These are phyloP conservation scores for Brachyhypopomus gauderio DNA, from an alignment of 2,113 vertebrate species.

Conservation along the genomic window DNA sequence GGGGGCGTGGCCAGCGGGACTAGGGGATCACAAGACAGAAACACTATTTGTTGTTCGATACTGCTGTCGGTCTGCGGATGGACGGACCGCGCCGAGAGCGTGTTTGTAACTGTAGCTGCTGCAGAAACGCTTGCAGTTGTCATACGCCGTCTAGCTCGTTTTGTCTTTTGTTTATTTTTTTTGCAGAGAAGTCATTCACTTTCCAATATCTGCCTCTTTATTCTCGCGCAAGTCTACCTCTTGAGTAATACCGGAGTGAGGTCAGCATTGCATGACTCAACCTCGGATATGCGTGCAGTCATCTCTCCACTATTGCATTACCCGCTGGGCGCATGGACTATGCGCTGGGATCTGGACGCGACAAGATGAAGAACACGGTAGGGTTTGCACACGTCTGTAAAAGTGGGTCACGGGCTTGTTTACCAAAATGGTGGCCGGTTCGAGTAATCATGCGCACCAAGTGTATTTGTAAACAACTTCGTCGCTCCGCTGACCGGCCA, in stretches of 20 bases:
- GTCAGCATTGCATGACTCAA: constrained; percentile 79
- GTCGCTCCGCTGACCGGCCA: background rate
- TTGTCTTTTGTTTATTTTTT: no score
- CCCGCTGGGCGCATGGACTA: constrained; percentile 57
- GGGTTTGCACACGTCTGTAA: constrained; percentile 43
- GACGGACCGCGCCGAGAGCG: constrained; percentile 51
- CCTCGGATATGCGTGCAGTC: constrained; percentile 75
- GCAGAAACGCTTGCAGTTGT: constrained; percentile 67
- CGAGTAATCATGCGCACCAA: background rate
- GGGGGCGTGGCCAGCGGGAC: constrained; percentile 68
- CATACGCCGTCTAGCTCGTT: constrained; percentile 21
- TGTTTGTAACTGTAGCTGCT: constrained; percentile 44
- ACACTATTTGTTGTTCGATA: constrained; percentile 58
- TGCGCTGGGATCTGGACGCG: constrained; percentile 43
- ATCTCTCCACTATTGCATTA: constrained; percentile 60
- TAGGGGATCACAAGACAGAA: constrained; percentile 73
- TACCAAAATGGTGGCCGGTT: constrained; percentile 38
- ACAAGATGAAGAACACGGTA: constrained; percentile 57
- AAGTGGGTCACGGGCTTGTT: constrained; percentile 23
- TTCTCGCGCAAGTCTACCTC: constrained; percentile 45
- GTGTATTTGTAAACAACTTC: constrained; percentile 22
- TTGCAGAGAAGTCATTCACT: constrained; percentile 53
- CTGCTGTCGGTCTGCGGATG: constrained; percentile 46
- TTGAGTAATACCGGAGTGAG: constrained; percentile 68
- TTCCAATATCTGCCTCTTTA: constrained; percentile 45